phyloP scores from a whole-genome alignment of 2,888 invertebrate species.

The Coecobrya sp. region DNA sequence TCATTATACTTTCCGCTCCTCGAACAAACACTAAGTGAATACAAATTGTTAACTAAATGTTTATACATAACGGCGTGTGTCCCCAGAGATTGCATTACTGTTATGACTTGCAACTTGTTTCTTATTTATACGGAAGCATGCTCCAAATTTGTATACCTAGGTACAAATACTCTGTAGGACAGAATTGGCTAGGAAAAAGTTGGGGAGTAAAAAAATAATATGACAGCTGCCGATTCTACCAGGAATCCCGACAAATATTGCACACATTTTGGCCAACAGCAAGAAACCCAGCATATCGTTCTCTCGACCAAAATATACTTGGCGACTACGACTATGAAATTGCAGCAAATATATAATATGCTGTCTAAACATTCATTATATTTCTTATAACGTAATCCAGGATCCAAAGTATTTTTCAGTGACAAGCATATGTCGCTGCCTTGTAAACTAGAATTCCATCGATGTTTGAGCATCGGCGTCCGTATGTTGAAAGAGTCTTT shows the following conservation, averaged over 20 bases:
- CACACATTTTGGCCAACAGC: slow-evolving; percentile 48
- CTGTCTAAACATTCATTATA: not conserved
- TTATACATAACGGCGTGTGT: slow-evolving; percentile 44
- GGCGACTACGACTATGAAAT: not conserved
- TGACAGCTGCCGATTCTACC: slow-evolving; percentile 56
- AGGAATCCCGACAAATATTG: slow-evolving; percentile 47
- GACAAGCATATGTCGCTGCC: not conserved
- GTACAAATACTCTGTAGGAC: not conserved
- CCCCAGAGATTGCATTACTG: slow-evolving; percentile 55
- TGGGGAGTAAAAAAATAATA: slow-evolving; percentile 4
- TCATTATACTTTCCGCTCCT: slow-evolving; percentile 69
- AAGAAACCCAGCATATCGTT: not conserved
- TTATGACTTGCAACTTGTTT: slow-evolving; percentile 51
- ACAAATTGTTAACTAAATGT: slow-evolving; percentile 66
- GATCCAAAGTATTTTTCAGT: not conserved
- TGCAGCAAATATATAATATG: slow-evolving; percentile 4
- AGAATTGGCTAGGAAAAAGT: not conserved
- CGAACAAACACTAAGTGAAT: slow-evolving; percentile 62
- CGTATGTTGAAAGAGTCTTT: slow-evolving; percentile 31
- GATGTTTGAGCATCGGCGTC: not conserved
- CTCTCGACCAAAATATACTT: not conserved
- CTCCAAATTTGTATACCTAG: not conserved
- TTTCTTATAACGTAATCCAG: not conserved
- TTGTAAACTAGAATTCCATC: not conserved
- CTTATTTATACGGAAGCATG: slow-evolving; percentile 5